Conservation (phyloP, 2,113 vertebrate species). For the Dolichotis patagonum region DNA sequence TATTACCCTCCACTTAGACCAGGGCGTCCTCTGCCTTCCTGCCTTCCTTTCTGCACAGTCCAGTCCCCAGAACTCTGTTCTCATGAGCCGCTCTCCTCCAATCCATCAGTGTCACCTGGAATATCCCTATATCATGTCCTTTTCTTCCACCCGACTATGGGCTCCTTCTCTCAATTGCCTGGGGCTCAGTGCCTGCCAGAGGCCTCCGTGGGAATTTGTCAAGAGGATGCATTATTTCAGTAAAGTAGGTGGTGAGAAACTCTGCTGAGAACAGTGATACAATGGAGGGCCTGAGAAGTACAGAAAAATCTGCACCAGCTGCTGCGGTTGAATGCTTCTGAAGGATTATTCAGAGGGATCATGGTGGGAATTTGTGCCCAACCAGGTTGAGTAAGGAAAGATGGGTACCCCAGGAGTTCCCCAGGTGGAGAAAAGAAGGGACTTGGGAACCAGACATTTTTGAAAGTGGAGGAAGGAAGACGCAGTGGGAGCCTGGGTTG, state of each 20-base stretch:
- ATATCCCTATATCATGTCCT: neutral
- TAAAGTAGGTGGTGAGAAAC: neutral
- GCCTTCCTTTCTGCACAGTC: neutral
- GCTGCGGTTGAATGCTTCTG: too few relatives aligned
- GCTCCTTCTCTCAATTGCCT: neutral
- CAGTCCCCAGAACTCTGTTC: neutral
- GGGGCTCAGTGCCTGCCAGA: neutral
- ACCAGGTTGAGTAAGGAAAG: neutral
- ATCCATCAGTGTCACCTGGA: neutral
- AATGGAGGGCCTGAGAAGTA: neutral
- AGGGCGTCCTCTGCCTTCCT: neutral
- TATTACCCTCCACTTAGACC: neutral
- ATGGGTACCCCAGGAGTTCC: neutral
- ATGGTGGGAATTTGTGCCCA: neutral
- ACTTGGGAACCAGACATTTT: neutral
- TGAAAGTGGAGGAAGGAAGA: neutral
- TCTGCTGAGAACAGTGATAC: neutral
- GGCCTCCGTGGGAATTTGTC: neutral
- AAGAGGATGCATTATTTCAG: neutral
- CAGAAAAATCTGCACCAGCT: neutral
- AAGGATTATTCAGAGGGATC: neutral
- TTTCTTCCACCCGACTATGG: neutral
- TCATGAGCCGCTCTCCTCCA: neutral
- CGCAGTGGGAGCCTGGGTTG: neutral
- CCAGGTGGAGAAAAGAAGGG: neutral